phyloP scores from a whole-genome alignment of 2,113 vertebrate genomes.

The Phaetusa simplex region DNA sequence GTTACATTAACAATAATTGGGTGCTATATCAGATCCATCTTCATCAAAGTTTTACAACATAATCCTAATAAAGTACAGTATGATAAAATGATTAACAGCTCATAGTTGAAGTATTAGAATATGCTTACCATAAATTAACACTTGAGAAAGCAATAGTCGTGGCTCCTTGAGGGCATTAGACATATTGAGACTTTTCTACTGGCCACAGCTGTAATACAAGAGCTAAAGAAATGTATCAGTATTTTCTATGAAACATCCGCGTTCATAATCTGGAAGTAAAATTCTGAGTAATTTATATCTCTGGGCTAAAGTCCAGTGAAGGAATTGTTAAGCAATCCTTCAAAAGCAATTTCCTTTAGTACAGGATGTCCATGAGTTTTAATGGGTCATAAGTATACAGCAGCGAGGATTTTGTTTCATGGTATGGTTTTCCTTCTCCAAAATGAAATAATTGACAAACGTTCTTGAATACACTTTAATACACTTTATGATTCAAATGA shows the following conservation, averaged over 20 bases:
- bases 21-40: not conserved
- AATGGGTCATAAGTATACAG: not conserved
- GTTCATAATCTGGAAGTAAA: not conserved
- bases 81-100: not conserved
- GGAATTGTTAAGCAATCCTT: not conserved
- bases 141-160: not conserved
- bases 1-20: not conserved
- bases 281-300: not conserved
- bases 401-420: not conserved
- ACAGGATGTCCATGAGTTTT: conserved; percentile 11
- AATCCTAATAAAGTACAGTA: not conserved
- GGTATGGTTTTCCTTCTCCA: not conserved
- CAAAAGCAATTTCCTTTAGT: conserved; percentile 1
- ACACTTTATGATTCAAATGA: not conserved
- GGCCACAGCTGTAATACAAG: not conserved
- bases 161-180: not conserved
- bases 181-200: not conserved
- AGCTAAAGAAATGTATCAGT: not conserved
- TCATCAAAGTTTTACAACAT: not conserved
- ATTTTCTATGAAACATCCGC: not conserved
- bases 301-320: not conserved
- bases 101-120: not conserved
- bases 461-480: not conserved
- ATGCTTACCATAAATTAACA: not conserved
- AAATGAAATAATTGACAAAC: not conserved